Evolutionary conservation across 2,888 invertebrate genomes (phyloP).

Genomic region (Cyclophora albipunctata): DNA sequence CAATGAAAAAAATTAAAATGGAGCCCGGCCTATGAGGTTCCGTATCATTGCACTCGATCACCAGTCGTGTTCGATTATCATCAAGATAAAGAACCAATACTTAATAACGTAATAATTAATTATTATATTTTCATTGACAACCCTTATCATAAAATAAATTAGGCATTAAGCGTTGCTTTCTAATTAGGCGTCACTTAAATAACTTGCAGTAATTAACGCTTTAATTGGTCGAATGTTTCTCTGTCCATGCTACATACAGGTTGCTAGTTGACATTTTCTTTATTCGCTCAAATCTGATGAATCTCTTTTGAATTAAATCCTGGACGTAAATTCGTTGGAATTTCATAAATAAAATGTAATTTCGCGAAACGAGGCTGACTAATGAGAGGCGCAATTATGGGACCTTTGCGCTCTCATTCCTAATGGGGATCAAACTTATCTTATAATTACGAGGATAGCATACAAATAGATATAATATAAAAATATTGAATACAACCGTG

Average conservation of each 20-base stretch:
- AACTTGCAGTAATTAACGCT: too few species aligned
- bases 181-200: too few species aligned
- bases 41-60: slow-evolving; percentile 10
- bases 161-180: too few species aligned
- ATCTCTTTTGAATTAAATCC: slow-evolving; percentile 28
- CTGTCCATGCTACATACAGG: too few species aligned
- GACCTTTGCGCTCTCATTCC: slow-evolving; percentile 37
- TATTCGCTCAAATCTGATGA: slow-evolving; percentile 8
- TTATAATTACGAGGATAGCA: slow-evolving; percentile 36
- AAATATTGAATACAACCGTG: too few species aligned
- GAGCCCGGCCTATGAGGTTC: slow-evolving; percentile 5
- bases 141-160: too few species aligned
- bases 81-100: slow-evolving; percentile 1
- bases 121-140: too few species aligned
- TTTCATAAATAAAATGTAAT: slow-evolving; percentile 51
- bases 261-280: not conserved
- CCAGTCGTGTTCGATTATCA: slow-evolving; percentile 7
- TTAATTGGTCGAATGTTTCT: too few species aligned
- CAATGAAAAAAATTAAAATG: slow-evolving; percentile 21
- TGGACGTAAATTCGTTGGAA: slow-evolving; percentile 33
- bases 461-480: slow-evolving; percentile 10
- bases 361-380: slow-evolving; percentile 37
- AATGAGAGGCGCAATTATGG: slow-evolving; percentile 55
- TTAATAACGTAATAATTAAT: too few species aligned
- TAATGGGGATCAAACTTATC: slow-evolving; percentile 38